Evolutionary conservation across 2,113 vertebrate species (phyloP), one percentile per base, ranked within the genome.

Genomic region (Dicentrarchus labrax): DNA sequence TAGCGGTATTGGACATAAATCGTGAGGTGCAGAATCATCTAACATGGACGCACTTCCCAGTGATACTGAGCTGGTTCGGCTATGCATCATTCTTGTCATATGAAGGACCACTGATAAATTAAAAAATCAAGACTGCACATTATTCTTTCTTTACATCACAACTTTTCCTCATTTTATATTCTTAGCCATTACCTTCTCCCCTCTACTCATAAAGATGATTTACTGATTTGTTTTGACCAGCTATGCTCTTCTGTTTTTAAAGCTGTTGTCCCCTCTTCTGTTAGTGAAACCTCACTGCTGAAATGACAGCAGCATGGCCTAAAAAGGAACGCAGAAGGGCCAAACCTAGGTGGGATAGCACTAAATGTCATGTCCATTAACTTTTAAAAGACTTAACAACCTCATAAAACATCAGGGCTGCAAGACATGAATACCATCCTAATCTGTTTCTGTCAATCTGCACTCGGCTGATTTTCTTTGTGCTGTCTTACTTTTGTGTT

Each of bases 371-470:
- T 30, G 10, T 53, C 30, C 43, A 67, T 61, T 39, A 62, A 56
- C 41, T 69, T 75, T 56, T 59, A 45, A 78, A 59, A 70, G 39
- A 48, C 24, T 54, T 59, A 76, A 76, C 60, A 69, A 59, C 22
- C 64, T 68, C 54, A 17, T 56, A 19, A 86, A 82, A 73, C 72
- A 50, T 54, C 24, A 43, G 24, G 4, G 38, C 69, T 62, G 17
- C 16, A 61, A 54, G 47, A n/a, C 74, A 41, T 7, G 67, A 83
- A 89, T 36, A 62, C 16, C 22, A 64, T 53, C 22, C 56, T 43
- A 15, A 72, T 62, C 22, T 51, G 41, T 61, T 24, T 19, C 43
- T 76, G 38, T 48, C 66, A 10, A 16, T 56, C 47, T 59, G 22
- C 36, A 24, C 16, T 16, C 7, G 4, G 12, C 6, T 60, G 70